Percentiles rank a stretch among this genome's conserved stretches.
phyloP scores from a whole-genome alignment of 2,888 invertebrate genomes.

The Morpho deidamia region DNA sequence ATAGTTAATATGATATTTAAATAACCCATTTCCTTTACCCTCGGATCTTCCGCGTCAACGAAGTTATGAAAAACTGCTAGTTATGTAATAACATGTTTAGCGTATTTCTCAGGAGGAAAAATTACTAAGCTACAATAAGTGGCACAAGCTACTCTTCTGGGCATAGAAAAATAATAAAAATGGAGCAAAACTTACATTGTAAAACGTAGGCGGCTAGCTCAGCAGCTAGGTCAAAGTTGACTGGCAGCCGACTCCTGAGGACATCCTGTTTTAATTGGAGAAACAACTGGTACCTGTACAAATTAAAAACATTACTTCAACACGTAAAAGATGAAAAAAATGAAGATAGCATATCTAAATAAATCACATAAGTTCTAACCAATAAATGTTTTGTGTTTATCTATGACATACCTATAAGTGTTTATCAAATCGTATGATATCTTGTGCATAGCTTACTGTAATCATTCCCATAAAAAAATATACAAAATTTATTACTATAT shows the following conservation, averaged over 20 bases:
- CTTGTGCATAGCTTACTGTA: too few species aligned
- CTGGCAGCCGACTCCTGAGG: conserved; percentile 93
- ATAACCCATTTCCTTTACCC: too few species aligned
- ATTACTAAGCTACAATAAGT: not conserved
- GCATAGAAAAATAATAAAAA: not conserved
- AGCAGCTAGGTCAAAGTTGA: conserved; percentile 93
- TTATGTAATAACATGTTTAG: not conserved
- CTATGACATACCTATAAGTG: too few species aligned
- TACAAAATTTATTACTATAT: too few species aligned
- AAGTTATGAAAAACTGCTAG: not conserved
- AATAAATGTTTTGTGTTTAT: too few species aligned
- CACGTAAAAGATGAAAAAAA: too few species aligned
- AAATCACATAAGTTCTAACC: too few species aligned
- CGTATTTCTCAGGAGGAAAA: not conserved
- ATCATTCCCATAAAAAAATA: too few species aligned
- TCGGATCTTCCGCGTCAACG: not conserved
- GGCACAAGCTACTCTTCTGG: not conserved
- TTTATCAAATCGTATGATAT: too few species aligned
- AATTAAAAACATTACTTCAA: conserved; percentile 1
- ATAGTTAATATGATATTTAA: too few species aligned
- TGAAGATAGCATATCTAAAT: too few species aligned
- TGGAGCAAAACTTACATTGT: conserved; percentile 88
- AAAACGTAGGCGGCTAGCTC: conserved; percentile 95
- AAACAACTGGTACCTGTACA: conserved; percentile 94
- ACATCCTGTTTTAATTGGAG: conserved; percentile 98